Conservation (phyloP, 2,888 invertebrate species). For the Pterostichus niger region DNA sequence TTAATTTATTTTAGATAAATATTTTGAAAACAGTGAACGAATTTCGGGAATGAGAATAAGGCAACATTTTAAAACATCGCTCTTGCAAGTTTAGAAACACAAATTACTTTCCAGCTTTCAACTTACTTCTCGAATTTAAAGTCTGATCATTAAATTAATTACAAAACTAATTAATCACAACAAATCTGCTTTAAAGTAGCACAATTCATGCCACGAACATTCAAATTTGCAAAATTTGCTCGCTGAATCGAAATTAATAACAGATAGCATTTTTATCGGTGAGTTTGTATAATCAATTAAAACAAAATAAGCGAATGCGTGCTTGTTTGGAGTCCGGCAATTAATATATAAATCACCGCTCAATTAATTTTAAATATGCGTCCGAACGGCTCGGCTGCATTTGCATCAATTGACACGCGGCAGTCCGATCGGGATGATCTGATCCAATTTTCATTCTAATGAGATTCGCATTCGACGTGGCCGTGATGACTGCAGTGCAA, state of each 20-base stretch:
- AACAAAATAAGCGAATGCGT: neutral
- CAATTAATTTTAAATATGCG: conserved; percentile 42
- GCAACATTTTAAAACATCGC: no score
- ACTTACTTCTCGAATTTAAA: conserved; percentile 12
- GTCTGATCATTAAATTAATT: conserved; percentile 38
- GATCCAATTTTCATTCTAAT: conserved; percentile 56
- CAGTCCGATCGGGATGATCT: conserved; percentile 29
- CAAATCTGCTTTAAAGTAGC: conserved; percentile 41
- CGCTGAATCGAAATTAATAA: conserved; percentile 36
- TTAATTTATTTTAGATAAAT: no score
- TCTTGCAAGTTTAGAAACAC: neutral
- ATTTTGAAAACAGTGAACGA: no score
- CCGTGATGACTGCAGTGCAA: conserved; percentile 47
- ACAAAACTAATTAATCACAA: conserved; percentile 38
- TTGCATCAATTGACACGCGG: conserved; percentile 50
- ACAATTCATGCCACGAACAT: conserved; percentile 28
- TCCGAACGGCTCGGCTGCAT: conserved; percentile 22
- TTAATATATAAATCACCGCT: conserved; percentile 38
- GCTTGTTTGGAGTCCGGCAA: neutral
- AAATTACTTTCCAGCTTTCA: conserved; percentile 10
- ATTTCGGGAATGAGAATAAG: no score
- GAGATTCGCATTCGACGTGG: conserved; percentile 26
- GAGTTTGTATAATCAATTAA: conserved; percentile 21
- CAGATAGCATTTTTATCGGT: conserved; percentile 8
- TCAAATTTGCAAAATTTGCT: conserved; percentile 12